Conservation (phyloP, 2,888 invertebrate genomes). For the Eudasyphora cyanicolor region DNA sequence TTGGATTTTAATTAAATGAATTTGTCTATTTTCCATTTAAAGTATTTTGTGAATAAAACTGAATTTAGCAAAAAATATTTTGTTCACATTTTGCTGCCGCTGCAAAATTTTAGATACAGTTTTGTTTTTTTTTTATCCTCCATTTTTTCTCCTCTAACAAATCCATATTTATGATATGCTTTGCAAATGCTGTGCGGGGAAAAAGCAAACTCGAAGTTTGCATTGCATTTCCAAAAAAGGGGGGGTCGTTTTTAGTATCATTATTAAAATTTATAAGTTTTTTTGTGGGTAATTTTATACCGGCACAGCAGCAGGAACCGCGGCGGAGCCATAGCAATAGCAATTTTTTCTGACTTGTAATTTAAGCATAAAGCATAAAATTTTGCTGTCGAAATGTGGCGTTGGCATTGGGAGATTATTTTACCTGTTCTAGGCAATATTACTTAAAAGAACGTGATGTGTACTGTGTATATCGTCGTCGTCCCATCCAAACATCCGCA, state of each 20-base stretch:
- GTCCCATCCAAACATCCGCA: not conserved
- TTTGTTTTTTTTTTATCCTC: not conserved
- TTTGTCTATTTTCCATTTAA: not conserved
- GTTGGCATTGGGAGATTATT: not conserved
- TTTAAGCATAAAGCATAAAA: not conserved
- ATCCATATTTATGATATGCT: constrained; percentile 9
- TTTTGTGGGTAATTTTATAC: not conserved
- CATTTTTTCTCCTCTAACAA: not conserved
- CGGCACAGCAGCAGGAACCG: not conserved
- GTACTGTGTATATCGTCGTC: not conserved
- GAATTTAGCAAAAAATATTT: not conserved
- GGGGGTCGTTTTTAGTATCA: not conserved
- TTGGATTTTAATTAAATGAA: not conserved
- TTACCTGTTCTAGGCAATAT: not conserved
- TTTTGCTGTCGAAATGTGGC: not conserved
- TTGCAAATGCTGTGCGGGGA: not conserved
- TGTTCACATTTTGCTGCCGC: not conserved
- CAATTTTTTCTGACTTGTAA: not conserved
- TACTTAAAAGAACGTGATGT: not conserved
- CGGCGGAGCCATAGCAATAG: not conserved
- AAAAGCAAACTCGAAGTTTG: not conserved
- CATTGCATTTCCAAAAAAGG: constrained; percentile 1
- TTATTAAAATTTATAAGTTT: constrained; percentile 3
- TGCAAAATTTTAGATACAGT: not conserved
- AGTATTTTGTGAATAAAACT: not conserved